Evolutionary conservation across 2,113 vertebrate species (phyloP).

Genomic region (Phaetusa simplex): DNA sequence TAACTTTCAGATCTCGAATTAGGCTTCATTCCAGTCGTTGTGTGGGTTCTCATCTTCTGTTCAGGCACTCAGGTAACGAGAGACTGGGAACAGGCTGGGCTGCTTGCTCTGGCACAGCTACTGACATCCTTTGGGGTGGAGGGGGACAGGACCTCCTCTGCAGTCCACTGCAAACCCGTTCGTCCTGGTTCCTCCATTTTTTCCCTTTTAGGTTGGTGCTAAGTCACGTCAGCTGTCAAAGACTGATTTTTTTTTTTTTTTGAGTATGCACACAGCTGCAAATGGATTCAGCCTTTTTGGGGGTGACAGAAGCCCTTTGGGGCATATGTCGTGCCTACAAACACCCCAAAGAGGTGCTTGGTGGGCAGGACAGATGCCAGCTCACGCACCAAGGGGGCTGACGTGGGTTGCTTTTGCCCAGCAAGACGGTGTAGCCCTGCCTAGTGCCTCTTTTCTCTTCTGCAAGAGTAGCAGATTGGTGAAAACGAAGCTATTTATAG

Average conservation of each 20-base stretch:
- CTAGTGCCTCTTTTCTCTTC: background rate
- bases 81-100: accelerated
- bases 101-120: background rate
- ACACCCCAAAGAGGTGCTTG: accelerated
- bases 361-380: background rate
- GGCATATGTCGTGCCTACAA: accelerated
- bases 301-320: background rate
- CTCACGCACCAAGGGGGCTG: accelerated
- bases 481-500: background rate
- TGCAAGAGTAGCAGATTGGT: background rate
- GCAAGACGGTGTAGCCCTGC: background rate
- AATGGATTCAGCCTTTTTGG: background rate
- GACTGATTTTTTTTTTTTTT: background rate
- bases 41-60: background rate
- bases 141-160: background rate
- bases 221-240: background rate
- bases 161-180: background rate
- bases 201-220: background rate
- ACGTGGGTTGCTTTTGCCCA: background rate
- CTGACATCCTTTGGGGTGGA: background rate
- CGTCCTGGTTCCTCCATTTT: background rate
- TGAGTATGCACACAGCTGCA: background rate
- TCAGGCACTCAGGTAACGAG: background rate
- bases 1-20: background rate
- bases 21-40: background rate